Evolutionary conservation across 2,888 invertebrate species (phyloP).

Genomic region (Cantharis nigra): DNA sequence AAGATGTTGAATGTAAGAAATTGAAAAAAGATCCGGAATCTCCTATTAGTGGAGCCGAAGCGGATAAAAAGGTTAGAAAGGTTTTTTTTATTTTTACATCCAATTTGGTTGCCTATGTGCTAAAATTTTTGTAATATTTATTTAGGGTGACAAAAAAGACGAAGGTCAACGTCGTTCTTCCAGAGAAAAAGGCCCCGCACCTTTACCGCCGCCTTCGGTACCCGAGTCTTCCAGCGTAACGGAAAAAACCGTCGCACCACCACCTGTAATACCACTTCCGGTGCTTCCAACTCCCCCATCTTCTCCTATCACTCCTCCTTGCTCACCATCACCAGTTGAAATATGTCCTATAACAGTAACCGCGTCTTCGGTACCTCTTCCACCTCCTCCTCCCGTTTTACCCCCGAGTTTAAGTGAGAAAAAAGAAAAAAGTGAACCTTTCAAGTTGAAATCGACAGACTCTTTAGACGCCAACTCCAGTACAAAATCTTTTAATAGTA

Average conservation of each 20-base stretch:
- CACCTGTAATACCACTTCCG: conserved; percentile 38
- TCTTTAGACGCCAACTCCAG: conserved; percentile 8
- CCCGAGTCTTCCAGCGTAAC: conserved; percentile 51
- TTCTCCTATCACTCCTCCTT: conserved; percentile 51
- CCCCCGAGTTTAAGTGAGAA: neutral
- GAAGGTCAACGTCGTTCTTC: conserved; percentile 60
- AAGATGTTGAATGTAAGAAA: conserved; percentile 37
- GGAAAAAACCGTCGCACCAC: conserved; percentile 50
- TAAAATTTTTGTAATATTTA: neutral
- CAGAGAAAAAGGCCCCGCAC: conserved; percentile 80
- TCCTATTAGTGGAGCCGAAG: conserved; percentile 16
- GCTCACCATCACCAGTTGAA: conserved; percentile 44
- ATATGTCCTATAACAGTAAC: conserved; percentile 29
- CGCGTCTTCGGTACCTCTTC: conserved; percentile 25
- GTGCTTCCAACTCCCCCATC: conserved; percentile 52
- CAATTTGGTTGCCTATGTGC: neutral
- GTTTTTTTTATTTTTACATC: neutral
- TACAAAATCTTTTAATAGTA: conserved; percentile 15
- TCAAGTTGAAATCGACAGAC: conserved; percentile 3
- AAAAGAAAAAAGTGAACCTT: conserved; percentile 3
- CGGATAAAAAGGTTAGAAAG: conserved; percentile 28
- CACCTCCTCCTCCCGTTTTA: neutral
- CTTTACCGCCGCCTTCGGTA: conserved; percentile 61
- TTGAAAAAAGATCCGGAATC: conserved; percentile 36
- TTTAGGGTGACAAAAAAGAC: conserved; percentile 71